Base-by-base conservation (phyloP, 1,140 invertebrate genomes). In the Kradibia gibbosae region DNA sequence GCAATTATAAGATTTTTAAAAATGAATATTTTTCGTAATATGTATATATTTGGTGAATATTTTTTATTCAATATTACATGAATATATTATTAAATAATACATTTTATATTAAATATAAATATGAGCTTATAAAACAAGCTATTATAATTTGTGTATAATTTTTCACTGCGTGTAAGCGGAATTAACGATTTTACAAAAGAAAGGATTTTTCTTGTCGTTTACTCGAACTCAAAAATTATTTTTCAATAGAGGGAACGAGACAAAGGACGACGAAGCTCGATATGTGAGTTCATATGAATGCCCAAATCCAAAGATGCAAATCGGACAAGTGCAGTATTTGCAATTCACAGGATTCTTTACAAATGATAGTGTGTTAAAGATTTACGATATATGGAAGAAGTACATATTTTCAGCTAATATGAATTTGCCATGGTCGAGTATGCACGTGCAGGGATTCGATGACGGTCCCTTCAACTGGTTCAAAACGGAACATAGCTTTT, bases 371-470 rank as follows among this genome's bases (percentile, higher is more conserved):
- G 84, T 93, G 20, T 80, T 83, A 71, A 85, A 87, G 79, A 86
- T 93, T 11, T 90, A 91, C 28, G 72, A 90, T 36, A 45, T 55
- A 7, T 78, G 92, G 25, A 90, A 84, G 89, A 84, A 88, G 60
- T 89, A 85, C 83, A 78, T 87, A 50, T 45, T 22, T 82, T 79
- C 70, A 45, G 55, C 72, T 31, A 80, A 83, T 72, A 53, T 86
- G 13, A 87, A 77, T 71, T 83, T 88, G 60, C 86, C 89, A 15
- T 93, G 93, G 93, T 81, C 86, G 50, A 90, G 90, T 67, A 86
- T 93, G 25, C 90, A 93, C 79, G 89, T 93, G 10, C 92, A 93
- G 85, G 93, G 93, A 50, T 94, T 93, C 86, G 88, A 88, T 11
- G 93, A 94, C 78, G 88, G 90, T 79, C 92, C 93, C 22, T 82